phyloP scores from a whole-genome alignment of 2,888 invertebrate genomes.

The Drosophila recens region DNA sequence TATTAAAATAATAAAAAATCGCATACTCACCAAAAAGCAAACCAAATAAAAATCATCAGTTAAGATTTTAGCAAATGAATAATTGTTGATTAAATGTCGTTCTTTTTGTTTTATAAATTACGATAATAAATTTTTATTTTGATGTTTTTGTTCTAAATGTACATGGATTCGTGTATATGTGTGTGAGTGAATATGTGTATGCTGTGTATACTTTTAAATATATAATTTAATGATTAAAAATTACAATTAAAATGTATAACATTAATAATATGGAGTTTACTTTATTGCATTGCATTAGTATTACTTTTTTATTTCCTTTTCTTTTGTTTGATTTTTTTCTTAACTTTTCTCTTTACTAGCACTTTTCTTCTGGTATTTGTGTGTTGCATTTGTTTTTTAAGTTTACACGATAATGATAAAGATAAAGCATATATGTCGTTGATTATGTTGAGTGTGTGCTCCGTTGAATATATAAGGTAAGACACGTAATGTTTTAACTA shows the following conservation, averaged over 20 bases:
- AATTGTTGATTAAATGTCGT: conserved; percentile 12
- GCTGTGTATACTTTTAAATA: conserved; percentile 48
- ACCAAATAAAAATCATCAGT: conserved; percentile 20
- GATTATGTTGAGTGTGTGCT: conserved; percentile 69
- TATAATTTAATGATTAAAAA: conserved; percentile 71
- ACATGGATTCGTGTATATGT: conserved; percentile 63
- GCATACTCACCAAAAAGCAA: conserved; percentile 41
- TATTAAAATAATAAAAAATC: background rate
- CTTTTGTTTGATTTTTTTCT: conserved; percentile 4
- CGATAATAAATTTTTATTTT: conserved; percentile 66
- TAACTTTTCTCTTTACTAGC: conserved; percentile 44
- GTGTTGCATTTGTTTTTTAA: conserved; percentile 21
- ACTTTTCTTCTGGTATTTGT: conserved; percentile 47
- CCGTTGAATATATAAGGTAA: conserved; percentile 53
- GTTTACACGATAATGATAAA: conserved; percentile 50
- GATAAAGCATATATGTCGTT: conserved; percentile 75
- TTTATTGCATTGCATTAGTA: conserved; percentile 55
- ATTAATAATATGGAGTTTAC: conserved; percentile 69
- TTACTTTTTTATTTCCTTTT: conserved; percentile 27
- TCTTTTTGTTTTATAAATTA: conserved; percentile 63
- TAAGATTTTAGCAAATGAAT: conserved; percentile 12
- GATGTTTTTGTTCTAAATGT: conserved; percentile 70
- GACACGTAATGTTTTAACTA: conserved; percentile 70
- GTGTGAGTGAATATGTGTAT: conserved; percentile 33
- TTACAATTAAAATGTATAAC: conserved; percentile 69